A percentile compares a stretch with the other conserved stretches of the same genome.
Conservation (phyloP, 2,797 vertebrate species). For the Heteromormyrus szaboi region DNA sequence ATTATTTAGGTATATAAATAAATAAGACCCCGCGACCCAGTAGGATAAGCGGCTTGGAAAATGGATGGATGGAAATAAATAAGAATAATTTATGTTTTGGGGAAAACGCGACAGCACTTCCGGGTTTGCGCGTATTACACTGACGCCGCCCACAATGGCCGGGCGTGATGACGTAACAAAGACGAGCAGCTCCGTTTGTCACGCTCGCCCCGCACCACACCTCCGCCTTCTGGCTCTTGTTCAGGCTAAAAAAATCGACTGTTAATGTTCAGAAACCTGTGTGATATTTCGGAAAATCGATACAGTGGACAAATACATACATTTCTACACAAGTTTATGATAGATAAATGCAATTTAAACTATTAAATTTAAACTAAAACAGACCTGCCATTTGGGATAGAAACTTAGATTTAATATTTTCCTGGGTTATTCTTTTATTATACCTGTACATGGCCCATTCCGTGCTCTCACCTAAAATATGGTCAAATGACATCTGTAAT, state of each 20-base stretch:
- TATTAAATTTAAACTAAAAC: neutral
- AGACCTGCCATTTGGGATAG: neutral
- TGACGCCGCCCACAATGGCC: neutral
- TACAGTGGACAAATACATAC: neutral
- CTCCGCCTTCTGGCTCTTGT: neutral
- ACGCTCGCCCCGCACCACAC: neutral
- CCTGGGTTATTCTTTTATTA: neutral
- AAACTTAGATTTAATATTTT: neutral
- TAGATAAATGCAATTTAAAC: neutral
- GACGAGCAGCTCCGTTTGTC: neutral
- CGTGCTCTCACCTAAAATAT: neutral
- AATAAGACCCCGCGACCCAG: neutral
- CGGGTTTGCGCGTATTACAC: neutral
- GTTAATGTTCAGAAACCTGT: neutral
- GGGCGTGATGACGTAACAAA: neutral
- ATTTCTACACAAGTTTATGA: neutral
- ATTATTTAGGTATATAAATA: conserved; percentile 36
- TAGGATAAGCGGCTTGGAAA: too few species aligned
- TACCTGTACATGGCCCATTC: neutral
- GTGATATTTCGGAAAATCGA: neutral
- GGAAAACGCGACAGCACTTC: neutral
- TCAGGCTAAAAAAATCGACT: neutral
- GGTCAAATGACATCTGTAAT: neutral
- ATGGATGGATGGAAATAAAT: neutral
- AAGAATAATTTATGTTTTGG: neutral